These are phyloP conservation scores for Hypothenemus hampei DNA, from an alignment of 1,140 invertebrate genomes.

Conservation along the genomic window DNA sequence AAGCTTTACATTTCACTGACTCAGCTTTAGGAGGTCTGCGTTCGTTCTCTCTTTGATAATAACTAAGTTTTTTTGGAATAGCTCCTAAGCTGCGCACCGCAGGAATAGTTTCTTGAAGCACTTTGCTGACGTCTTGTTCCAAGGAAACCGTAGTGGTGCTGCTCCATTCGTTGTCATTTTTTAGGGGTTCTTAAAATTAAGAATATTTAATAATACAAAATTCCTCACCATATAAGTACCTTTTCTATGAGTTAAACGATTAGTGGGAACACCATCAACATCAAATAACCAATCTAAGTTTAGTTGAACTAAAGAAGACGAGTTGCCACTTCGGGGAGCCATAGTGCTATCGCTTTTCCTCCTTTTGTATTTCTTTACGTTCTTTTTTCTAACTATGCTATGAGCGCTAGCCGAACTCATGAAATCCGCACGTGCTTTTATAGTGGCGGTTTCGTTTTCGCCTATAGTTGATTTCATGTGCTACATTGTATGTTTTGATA, in stretches of 20 bases:
- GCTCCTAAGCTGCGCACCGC: constrained; percentile 58
- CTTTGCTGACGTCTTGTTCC: constrained; percentile 50
- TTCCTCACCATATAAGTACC: constrained; percentile 15
- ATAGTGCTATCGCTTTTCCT: constrained; percentile 23
- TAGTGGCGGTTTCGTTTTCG: not conserved
- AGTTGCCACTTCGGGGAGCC: constrained; percentile 32
- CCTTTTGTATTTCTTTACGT: constrained; percentile 31
- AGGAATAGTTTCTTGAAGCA: constrained; percentile 41
- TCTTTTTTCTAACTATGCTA: constrained; percentile 32
- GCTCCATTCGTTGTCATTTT: constrained; percentile 50
- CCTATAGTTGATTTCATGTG: too few species aligned
- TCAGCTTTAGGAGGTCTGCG: constrained; percentile 40
- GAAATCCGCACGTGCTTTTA: too few species aligned
- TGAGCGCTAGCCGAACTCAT: too few species aligned
- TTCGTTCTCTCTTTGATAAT: constrained; percentile 22
- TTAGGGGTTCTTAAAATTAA: constrained; percentile 40
- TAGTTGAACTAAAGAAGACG: constrained; percentile 39
- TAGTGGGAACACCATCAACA: constrained; percentile 27
- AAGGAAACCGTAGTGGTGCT: constrained; percentile 53
- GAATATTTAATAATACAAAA: not conserved
- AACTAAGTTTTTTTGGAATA: constrained; percentile 61
- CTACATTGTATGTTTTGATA: too few species aligned
- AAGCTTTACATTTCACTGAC: constrained; percentile 39
- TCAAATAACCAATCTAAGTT: constrained; percentile 45
- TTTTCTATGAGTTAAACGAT: constrained; percentile 35